Conservation (phyloP, 2,797 vertebrate genomes). For the Emys orbicularis region DNA sequence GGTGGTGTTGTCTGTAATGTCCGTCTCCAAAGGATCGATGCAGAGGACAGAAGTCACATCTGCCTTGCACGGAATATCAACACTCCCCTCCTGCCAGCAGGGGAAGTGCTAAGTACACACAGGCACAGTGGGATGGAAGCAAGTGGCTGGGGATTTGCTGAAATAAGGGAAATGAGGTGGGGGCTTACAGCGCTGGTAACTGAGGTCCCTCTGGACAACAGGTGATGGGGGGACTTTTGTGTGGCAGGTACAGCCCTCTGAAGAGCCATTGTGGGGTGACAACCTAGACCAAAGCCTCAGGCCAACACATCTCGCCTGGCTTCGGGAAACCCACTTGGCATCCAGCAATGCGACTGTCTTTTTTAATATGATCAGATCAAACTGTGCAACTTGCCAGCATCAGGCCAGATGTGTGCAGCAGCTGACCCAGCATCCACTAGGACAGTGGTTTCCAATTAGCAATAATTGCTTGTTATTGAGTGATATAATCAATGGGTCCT, state of each 20-base stretch:
- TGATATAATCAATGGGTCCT: conserved; percentile 74
- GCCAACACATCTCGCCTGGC: background rate
- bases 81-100: background rate
- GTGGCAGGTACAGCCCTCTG: background rate
- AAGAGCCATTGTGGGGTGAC: background rate
- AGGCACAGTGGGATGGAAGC: background rate
- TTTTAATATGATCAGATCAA: conserved; percentile 20
- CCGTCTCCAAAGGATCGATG: background rate
- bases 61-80: background rate
- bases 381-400: conserved; percentile 59
- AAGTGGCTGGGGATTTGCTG: background rate
- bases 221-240: background rate
- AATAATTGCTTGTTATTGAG: conserved; percentile 75
- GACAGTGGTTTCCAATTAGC: conserved; percentile 72
- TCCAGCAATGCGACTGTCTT: background rate
- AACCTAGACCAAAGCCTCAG: background rate
- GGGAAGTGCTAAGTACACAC: background rate
- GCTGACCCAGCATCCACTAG: conserved; percentile 40
- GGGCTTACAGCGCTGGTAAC: background rate
- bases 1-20: background rate
- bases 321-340: background rate
- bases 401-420: conserved; percentile 4
- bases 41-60: background rate
- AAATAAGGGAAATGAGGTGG: background rate
- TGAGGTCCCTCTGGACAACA: background rate